A percentile compares a stretch with the other conserved stretches of the same genome.
Conservation (phyloP, 2,888 invertebrate genomes). For the Microdon myrmicae region DNA sequence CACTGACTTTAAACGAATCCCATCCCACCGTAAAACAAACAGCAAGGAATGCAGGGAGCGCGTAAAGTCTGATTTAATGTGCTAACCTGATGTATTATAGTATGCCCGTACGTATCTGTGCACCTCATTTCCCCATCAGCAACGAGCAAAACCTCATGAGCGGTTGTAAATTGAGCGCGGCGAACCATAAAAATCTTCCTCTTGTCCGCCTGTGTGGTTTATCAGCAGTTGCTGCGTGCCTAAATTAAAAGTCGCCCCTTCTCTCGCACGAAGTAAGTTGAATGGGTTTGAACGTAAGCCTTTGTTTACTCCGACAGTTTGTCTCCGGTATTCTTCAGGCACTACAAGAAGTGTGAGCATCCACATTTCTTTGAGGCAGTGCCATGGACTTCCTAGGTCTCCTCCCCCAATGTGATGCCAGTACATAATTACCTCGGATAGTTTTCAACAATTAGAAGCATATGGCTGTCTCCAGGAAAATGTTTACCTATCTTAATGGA, state of each 20-base stretch:
- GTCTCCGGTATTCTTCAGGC: constrained; percentile 5
- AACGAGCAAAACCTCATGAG: constrained; percentile 28
- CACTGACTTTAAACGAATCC: no score
- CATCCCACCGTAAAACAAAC: no score
- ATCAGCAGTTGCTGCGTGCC: constrained; percentile 33
- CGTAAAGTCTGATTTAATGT: no score
- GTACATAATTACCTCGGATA: constrained; percentile 29
- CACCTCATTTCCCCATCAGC: constrained; percentile 44
- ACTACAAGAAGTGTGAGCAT: no score
- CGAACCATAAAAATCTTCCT: constrained; percentile 47
- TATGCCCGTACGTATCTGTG: no score
- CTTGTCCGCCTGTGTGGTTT: constrained; percentile 43
- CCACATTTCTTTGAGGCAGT: no score
- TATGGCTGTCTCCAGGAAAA: constrained; percentile 23
- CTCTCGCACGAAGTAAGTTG: constrained; percentile 16
- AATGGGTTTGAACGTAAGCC: constrained; percentile 35
- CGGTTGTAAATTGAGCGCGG: constrained; percentile 49
- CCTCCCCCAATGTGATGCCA: no score
- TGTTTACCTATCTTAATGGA: constrained; percentile 39
- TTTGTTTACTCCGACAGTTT: constrained; percentile 41
- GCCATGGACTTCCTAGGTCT: no score
- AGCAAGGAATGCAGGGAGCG: no score
- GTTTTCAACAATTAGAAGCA: constrained; percentile 7
- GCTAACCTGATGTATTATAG: no score
- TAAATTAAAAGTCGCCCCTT: constrained; percentile 37